These are phyloP conservation scores for Hycleus phaleratus DNA, from an alignment of 1,140 invertebrate genomes.

Conservation along the genomic window DNA sequence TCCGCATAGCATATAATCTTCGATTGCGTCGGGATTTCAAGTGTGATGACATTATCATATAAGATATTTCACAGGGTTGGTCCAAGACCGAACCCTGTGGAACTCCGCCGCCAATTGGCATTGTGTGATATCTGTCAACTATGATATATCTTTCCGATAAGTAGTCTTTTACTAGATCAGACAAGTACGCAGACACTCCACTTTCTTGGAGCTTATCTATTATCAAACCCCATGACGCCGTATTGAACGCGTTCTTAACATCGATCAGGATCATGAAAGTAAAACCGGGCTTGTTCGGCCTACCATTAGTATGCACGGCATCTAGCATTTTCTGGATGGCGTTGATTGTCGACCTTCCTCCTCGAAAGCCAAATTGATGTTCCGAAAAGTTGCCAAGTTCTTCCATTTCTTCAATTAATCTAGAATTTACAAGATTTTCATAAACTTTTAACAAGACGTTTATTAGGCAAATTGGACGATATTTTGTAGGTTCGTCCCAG, in stretches of 20 bases:
- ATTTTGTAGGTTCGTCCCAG: no score
- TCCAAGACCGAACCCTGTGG: slow-evolving; percentile 42
- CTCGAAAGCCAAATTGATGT: no score
- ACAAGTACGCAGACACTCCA: not conserved
- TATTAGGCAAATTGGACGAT: slow-evolving; percentile 5
- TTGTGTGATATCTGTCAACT: not conserved
- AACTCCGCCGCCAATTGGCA: slow-evolving; percentile 34
- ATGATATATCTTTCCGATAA: not conserved
- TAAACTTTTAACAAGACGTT: not conserved
- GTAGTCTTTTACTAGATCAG: not conserved
- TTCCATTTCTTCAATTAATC: no score
- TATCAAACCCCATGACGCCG: slow-evolving; percentile 13
- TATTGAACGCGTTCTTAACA: slow-evolving; percentile 23
- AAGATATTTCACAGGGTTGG: slow-evolving; percentile 38
- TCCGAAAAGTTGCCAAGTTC: not conserved
- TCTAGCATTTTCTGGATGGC: not conserved
- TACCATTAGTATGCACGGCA: no score
- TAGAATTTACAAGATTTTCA: no score
- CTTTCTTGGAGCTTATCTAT: not conserved
- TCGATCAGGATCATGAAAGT: slow-evolving; percentile 15
- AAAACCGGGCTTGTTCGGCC: no score
- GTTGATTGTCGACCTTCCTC: no score
- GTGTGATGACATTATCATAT: not conserved
- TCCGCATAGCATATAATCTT: no score
- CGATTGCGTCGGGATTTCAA: not conserved